Base-by-base conservation (phyloP, 2,113 vertebrate species). In the Pollimyrus isidori region DNA sequence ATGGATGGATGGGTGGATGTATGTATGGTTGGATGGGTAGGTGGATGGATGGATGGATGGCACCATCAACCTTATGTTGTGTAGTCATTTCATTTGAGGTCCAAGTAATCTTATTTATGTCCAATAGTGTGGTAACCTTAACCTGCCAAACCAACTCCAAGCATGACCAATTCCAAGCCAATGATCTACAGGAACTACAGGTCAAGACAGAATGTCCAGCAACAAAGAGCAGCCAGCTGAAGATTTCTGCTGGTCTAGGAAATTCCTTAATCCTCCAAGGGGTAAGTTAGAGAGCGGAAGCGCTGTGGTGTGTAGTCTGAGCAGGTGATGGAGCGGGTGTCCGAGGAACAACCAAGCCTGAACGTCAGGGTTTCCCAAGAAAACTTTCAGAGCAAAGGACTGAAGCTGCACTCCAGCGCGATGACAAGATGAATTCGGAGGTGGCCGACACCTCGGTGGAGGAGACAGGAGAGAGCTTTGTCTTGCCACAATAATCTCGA, bases 401-500 rank as follows among this genome's bases (percentile, higher is more conserved):
- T 42, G 17, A 50, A 17, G 4, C 58, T 39, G 50, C 87, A 49
- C 76, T 58, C 58, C 49, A n/a, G 0, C 83, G 76, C 88, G 90
- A 87, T 83, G 13, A 87, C 89, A 93, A 91, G 94, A 95, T 91
- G 87, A 93, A 94, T 90, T 91, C 90, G 91, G 90, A 87, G 45
- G 89, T 88, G 89, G 91, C 91, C 95, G 94, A 94, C 91, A 90
- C 85, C 76, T 91, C 92, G 92, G 91, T 89, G 92, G 93, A 93
- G 93, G 92, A 93, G 94, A 94, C 94, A 95, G 95, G 95, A 94
- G 90, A 92, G 92, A 93, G 89, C 93, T 95, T 91, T 94, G 92
- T 95, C 94, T 94, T 95, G 93, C 94, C 93, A 92, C 90, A 94
- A 95, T 17, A 88, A 96, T 96, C 93, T 92, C 91, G 92, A 94